These are phyloP conservation scores for Tylochromis polylepis DNA, from an alignment of 2,113 vertebrate species.

Conservation along the genomic window DNA sequence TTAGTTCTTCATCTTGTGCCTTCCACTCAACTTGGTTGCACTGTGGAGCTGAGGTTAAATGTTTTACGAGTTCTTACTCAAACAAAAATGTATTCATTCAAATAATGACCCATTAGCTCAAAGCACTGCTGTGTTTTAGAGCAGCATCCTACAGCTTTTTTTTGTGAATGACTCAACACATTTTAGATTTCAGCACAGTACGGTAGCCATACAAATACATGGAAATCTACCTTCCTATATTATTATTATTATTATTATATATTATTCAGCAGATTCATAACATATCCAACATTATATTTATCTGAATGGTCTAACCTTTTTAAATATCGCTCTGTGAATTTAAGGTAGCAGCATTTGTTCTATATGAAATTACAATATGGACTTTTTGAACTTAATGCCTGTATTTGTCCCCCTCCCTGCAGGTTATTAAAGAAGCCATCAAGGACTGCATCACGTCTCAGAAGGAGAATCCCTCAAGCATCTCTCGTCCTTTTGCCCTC, in stretches of 20 bases:
- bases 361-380: not conserved
- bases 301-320: not conserved
- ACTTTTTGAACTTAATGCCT: not conserved
- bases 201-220: not conserved
- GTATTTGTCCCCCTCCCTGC: not conserved
- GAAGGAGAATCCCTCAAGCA: conserved; percentile 81
- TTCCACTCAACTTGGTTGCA: not conserved
- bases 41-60: not conserved
- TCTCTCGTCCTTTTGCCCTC: conserved; percentile 81
- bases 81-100: not conserved
- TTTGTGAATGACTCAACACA: not conserved
- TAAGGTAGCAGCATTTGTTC: not conserved
- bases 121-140: not conserved
- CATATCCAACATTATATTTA: not conserved
- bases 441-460: conserved; percentile 83
- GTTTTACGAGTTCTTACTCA: not conserved
- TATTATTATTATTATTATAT: too few relatives aligned
- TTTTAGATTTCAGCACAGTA: not conserved
- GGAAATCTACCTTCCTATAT: not conserved
- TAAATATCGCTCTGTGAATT: not conserved
- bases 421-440: conserved; percentile 91
- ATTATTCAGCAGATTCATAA: not conserved
- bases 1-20: not conserved
- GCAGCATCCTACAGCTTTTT: not conserved
- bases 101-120: not conserved